Percentiles rank a stretch among this genome's conserved stretches.
Conservation (phyloP, 2,113 vertebrate genomes). For the Glaucidium brasilianum region DNA sequence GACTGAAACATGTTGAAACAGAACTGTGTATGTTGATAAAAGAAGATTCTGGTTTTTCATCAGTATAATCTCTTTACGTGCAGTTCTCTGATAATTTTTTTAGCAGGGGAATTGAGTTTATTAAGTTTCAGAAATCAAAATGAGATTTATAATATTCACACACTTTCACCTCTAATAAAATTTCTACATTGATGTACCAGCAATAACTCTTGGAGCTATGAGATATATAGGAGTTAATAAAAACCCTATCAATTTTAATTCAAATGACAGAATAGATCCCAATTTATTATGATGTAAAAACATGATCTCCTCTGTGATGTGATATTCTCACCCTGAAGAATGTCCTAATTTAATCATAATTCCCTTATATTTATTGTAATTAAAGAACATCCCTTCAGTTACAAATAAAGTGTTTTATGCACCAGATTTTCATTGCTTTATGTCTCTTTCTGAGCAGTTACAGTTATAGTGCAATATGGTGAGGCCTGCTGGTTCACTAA, state of each 20-base stretch:
- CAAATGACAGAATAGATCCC: neutral
- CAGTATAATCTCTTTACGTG: neutral
- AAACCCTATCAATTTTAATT: constrained; percentile 41
- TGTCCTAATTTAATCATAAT: constrained; percentile 40
- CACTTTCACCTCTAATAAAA: constrained; percentile 35
- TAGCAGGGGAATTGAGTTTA: neutral
- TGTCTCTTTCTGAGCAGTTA: neutral
- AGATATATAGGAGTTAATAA: constrained; percentile 46
- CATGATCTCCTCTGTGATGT: neutral
- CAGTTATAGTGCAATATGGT: neutral
- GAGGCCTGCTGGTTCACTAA: neutral
- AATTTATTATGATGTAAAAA: constrained; percentile 42
- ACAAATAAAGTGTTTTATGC: neutral
- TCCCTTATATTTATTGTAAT: constrained; percentile 5
- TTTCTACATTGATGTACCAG: neutral
- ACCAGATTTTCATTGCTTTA: neutral
- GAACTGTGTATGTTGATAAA: neutral
- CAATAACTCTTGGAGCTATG: neutral
- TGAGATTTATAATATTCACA: neutral
- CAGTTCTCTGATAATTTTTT: neutral
- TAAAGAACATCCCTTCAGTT: constrained; percentile 20
- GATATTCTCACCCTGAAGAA: neutral
- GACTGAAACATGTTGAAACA: neutral
- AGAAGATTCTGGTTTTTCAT: neutral
- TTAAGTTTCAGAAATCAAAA: constrained; percentile 38